Evolutionary conservation across 2,797 vertebrate genomes (phyloP).

Genomic region (Podarcis siculus): DNA sequence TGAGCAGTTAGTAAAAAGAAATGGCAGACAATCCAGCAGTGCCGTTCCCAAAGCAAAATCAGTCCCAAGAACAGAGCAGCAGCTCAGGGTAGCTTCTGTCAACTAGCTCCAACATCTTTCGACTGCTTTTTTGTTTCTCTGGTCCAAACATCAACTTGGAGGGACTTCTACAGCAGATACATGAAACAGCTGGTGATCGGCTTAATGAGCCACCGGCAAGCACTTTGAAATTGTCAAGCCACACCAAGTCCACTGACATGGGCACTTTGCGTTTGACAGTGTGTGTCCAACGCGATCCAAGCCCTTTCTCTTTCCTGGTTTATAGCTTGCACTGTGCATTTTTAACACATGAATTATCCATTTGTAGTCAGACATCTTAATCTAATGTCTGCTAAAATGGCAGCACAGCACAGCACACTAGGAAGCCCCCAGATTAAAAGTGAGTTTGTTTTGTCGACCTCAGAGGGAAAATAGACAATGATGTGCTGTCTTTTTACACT

Average conservation of each 20-base stretch:
- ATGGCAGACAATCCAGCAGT: neutral
- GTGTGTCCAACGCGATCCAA: neutral
- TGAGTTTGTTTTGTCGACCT: neutral
- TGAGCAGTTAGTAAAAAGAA: neutral
- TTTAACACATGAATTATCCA: neutral
- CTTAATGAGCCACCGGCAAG: slow-evolving; percentile 24
- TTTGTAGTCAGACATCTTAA: neutral
- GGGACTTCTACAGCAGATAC: neutral
- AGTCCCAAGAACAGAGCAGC: neutral
- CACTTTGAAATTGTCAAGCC: slow-evolving; percentile 3
- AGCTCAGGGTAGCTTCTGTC: neutral
- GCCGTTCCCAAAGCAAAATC: neutral
- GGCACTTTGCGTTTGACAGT: neutral
- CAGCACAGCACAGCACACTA: neutral
- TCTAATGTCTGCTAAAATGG: neutral
- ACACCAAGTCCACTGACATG: neutral
- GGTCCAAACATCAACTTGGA: neutral
- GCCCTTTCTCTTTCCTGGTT: neutral
- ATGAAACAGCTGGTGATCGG: neutral
- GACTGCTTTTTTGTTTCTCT: neutral
- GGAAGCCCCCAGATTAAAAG: neutral
- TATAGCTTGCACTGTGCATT: neutral
- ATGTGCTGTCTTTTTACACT: neutral
- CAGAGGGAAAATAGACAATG: neutral
- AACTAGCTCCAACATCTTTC: neutral